Evolutionary conservation across 2,113 vertebrate species (phyloP), one percentile per base, ranked within the genome.

Genomic region (Perca flavescens): DNA sequence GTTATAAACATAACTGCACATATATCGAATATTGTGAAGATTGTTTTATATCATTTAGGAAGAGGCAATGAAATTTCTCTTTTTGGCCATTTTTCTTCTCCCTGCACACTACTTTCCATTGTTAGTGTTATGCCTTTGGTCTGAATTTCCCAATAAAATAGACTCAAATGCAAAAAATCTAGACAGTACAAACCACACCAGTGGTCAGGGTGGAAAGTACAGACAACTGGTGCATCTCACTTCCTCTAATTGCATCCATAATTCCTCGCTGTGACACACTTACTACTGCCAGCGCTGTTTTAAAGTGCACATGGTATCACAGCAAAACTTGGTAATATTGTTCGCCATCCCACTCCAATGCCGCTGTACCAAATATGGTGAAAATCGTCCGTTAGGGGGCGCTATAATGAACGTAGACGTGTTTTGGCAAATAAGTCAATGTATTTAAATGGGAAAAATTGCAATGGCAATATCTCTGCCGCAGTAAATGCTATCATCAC

Each of bases 211-310:
- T 74, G 57, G 40, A 13, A 19, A 73, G 43, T 28, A 25, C 15
- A 77, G 72, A 65, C 17, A 6, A n/a, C 31, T 22, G 7, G 58
- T 43, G 36, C 22, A 73, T 73, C 43, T 61, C 67, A 58, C 2
- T 40, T 65, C 12, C 43, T 19, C 21, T 67, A 12, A 81, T 14
- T 60, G 53, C 31, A 56, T 19, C 46, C 64, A 36, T 4, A 3
- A 47, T 49, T 70, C 40, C 47, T 19, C 31, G 21, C 21, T n/a
- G 21, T 9, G 5, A 34, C 17, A 28, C 19, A 10, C 9, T n/a
- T n/a, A 19, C 22, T 1, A 50, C 34, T 40, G 13, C 21, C 0
- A 67, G 15, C 3, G 3, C 17, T 36, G 28, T n/a, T n/a, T 53
- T 34, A 52, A 54, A 25, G 22, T 36, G 6, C 22, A 28, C 28